Evolutionary conservation across 64 coral and sea anemone genomes (phyloP).

Genomic region (Montipora cactus): DNA sequence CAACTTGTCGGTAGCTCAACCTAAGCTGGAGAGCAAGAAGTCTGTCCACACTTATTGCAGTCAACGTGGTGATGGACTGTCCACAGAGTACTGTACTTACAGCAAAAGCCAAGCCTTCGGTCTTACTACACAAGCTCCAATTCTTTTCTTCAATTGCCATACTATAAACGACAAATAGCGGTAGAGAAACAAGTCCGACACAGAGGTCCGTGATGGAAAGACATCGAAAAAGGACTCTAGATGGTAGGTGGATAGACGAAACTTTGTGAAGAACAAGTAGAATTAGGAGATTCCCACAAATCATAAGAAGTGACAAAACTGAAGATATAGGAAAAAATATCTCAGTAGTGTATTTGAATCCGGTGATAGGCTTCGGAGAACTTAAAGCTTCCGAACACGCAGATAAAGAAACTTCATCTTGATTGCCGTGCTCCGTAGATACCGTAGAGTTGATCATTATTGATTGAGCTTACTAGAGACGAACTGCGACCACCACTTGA

Average conservation of each 20-base stretch:
- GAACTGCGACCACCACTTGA: no score
- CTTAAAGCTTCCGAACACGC: neutral
- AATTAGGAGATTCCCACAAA: neutral
- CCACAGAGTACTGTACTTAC: neutral
- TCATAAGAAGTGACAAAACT: neutral
- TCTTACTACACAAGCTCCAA: neutral
- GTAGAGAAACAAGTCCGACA: conserved; percentile 63
- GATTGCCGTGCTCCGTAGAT: neutral
- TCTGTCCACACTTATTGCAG: conserved; percentile 38
- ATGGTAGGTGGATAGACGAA: conserved; percentile 41
- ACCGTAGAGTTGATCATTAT: neutral
- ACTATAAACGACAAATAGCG: conserved; percentile 8
- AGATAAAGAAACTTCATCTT: neutral
- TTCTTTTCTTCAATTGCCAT: neutral
- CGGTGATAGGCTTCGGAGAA: neutral
- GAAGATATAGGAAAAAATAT: neutral
- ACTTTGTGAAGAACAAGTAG: neutral
- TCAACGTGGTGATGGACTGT: neutral
- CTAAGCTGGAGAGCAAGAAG: neutral
- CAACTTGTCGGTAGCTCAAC: conserved; percentile 17
- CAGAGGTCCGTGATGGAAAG: conserved; percentile 60
- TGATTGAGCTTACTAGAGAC: neutral
- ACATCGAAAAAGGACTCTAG: conserved; percentile 48
- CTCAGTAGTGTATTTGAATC: neutral
- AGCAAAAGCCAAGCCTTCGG: neutral